Conservation (phyloP, 2,113 vertebrate species). For the Colinus virginianus region DNA sequence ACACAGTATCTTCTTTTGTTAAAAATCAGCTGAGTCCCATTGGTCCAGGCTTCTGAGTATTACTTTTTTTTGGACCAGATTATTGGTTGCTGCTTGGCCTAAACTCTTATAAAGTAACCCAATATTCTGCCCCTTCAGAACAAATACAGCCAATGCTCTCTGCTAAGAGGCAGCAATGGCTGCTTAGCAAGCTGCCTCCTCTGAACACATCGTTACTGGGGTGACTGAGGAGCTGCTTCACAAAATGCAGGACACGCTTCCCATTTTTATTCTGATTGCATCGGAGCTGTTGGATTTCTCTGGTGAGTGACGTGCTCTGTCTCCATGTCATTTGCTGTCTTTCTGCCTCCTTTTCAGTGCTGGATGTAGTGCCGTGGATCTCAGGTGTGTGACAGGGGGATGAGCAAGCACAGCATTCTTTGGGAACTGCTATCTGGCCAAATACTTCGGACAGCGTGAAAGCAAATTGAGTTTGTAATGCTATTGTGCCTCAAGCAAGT, state of each 20-base stretch:
- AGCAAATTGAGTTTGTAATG: not conserved
- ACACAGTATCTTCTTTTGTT: not conserved
- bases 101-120: conserved; percentile 46
- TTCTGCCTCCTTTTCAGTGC: not conserved
- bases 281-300: not conserved
- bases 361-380: not conserved
- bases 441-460: not conserved
- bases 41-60: not conserved
- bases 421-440: not conserved
- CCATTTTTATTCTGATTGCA: conserved; percentile 3
- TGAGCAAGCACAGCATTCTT: not conserved
- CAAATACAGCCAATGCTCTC: not conserved
- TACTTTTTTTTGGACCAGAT: not conserved
- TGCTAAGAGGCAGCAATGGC: not conserved
- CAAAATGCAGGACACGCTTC: conserved; percentile 13
- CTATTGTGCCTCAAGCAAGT: not conserved
- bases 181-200: not conserved
- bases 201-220: fast-evolving
- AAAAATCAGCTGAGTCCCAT: not conserved
- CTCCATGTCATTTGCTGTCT: not conserved
- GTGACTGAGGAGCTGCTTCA: not conserved
- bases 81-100: conserved; percentile 10
- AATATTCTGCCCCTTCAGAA: not conserved
- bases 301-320: conserved; percentile 23
- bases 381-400: not conserved